Percentiles rank a stretch among this genome's conserved stretches.
Conservation (phyloP, 2,113 vertebrate genomes). For the Fulica atra region DNA sequence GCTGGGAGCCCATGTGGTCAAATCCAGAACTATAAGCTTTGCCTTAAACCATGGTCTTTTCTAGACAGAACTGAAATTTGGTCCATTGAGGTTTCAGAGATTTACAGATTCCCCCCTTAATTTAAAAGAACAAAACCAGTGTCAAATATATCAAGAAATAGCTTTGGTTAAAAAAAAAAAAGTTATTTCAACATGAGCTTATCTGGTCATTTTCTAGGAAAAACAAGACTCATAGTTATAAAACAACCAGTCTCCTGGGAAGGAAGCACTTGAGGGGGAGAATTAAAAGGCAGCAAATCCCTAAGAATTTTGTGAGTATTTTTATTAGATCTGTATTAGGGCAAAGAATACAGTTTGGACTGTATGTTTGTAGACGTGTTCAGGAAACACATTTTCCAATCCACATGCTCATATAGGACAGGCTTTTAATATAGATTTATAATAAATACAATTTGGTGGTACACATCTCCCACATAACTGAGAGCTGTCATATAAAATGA, state of each 20-base stretch:
- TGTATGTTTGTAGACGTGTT: background rate
- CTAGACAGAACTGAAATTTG: background rate
- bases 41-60: background rate
- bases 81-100: background rate
- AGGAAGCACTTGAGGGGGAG: conserved; percentile 10
- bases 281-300: conserved; percentile 39
- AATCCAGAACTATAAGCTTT: background rate
- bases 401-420: background rate
- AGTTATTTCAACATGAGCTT: background rate
- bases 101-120: conserved; percentile 16
- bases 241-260: conserved; percentile 38
- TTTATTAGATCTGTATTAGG: conserved; percentile 30
- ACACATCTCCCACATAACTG: background rate
- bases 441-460: background rate
- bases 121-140: background rate
- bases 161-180: background rate
- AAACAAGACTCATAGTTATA: conserved; percentile 11
- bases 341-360: background rate
- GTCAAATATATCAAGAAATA: conserved; percentile 30
- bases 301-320: conserved; percentile 45
- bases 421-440: conserved; percentile 40
- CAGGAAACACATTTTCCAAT: conserved; percentile 17
- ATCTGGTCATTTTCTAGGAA: conserved; percentile 58
- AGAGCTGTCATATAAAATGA: conserved; percentile 24
- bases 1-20: background rate